Evolutionary conservation across 37 sponge, comb jelly and placozoan genomes (phyloP), one percentile per base, ranked within the genome.

Genomic region (Axinella damicornis): DNA sequence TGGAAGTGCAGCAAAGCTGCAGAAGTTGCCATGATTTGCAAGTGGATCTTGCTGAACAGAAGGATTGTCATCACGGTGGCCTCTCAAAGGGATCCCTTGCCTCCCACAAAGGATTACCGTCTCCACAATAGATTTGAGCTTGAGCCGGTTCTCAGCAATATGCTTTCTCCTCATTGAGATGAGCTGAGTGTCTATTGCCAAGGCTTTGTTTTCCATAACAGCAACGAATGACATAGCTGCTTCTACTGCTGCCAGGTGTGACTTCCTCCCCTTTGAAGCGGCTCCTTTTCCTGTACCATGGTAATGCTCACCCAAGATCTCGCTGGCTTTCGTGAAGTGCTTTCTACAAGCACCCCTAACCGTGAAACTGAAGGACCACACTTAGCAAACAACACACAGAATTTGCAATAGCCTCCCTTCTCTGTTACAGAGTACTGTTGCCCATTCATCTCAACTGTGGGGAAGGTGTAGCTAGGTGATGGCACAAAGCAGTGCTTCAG

Each of bases 41-140:
- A 21, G 61, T 17, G 33, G 16, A 41, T 63, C 72, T 11, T 62
- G 27, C n/a, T n/a, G n/a, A n/a, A n/a, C n/a, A 46, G 74, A 53
- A 22, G 37, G 60, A 19, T 38, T 13, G 63, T 79, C 80, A 87
- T 87, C 88, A 37, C 76, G 80, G 73, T 87, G 81, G 33, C 88
- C 81, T 38, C 79, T 20, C 9, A 78, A 32, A 40, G 88, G 74
- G 73, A 73, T 87, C 20, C 88, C 88, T 65, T 79, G 88, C 67
- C 81, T 87, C 22, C 88, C 74, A 71, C 80, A 87, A 22, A 87
- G 72, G 52, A 87, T 79, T 21, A 80, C 69, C 20, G 81, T 73
- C 22, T 76, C 74, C 36, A 53, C 76, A 80, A 87, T 80, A 25
- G 76, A 87, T 37, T 64, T 58, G 14, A 87, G 67, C 68, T 74